Evolutionary conservation across 2,888 invertebrate species (phyloP).

Genomic region (Sarcophaga carnaria): DNA sequence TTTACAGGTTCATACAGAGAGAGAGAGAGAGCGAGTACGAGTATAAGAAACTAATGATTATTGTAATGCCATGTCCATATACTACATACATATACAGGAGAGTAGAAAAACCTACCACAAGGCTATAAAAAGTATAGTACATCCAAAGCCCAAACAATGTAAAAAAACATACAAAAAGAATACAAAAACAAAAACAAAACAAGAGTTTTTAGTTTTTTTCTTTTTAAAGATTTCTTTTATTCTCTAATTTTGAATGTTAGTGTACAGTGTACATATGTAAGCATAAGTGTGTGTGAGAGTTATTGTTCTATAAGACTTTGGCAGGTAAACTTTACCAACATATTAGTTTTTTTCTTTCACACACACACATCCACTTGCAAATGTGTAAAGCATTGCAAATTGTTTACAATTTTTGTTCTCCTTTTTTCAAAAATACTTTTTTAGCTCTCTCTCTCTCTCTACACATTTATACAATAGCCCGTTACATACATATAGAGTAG

Average conservation of each 20-base stretch:
- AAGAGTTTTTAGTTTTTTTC: no score
- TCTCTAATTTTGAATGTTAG: neutral
- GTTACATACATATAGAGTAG: no score
- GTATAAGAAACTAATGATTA: conserved; percentile 49
- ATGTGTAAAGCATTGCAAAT: neutral
- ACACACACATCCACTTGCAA: neutral
- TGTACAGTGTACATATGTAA: neutral
- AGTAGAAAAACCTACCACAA: neutral
- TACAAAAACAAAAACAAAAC: neutral
- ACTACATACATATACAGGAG: neutral
- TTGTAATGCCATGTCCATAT: conserved; percentile 12
- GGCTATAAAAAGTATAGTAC: neutral
- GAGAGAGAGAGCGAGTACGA: neutral
- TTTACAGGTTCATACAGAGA: neutral
- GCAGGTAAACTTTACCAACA: neutral
- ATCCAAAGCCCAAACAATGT: neutral
- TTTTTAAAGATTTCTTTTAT: no score
- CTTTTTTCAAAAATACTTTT: no score
- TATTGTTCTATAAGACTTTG: neutral
- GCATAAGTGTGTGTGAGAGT: conserved; percentile 16
- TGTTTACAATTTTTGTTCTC: no score
- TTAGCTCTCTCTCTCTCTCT: no score
- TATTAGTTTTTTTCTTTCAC: conserved; percentile 21
- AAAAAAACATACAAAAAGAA: no score
- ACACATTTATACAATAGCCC: no score